Base-by-base conservation (phyloP, 2,888 invertebrate species). In the Cryptocephalus primarius region DNA sequence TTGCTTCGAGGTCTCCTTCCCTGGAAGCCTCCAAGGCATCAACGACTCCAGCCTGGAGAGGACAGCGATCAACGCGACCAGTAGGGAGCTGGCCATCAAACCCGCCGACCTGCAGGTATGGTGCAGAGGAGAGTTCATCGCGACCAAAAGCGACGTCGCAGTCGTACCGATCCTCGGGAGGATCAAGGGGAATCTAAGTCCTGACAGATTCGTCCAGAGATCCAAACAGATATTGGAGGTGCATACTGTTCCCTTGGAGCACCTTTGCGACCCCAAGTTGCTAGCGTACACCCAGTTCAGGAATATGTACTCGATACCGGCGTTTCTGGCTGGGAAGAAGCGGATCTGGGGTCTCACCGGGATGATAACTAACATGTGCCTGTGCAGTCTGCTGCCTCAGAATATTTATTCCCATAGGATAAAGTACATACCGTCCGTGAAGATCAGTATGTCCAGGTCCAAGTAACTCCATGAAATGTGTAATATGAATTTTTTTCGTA, bases 11-110 rank as follows among this genome's bases (percentile, higher is more conserved):
- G 36, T 92, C 10, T 62, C 64, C 54, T 69, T 69, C 60, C 70
- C 93, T 85, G 40, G 93, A 85, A 53, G 92, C 0, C 83, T 82
- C 72, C 72, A 75, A 34, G 83, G 85, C 49, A 65, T 72, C 1
- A 72, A 72, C 1, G 84, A 85, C 55, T 65, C 68, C 31, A 76
- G 76, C 50, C 72, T 76, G 8, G 70, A 79, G 34, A 76, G 82
- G 40, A 88, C 92, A 1, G 92, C 91, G 0, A 58, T 92, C 2
- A 73, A 93, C 44, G 92, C 91, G 73, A 85, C 90, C 0, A 75
- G 83, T 60, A 92, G 93, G 68, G 92, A 93, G 70, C 75, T 93
- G 33, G 88, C 88, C 1, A 72, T 94, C 12, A 60, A 72, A 0
- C 67, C 71, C 8, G 61, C 73, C 0, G 72, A 74, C 39, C 71